phyloP scores from a whole-genome alignment of 1,140 invertebrate genomes.

The Forficula auricularia region DNA sequence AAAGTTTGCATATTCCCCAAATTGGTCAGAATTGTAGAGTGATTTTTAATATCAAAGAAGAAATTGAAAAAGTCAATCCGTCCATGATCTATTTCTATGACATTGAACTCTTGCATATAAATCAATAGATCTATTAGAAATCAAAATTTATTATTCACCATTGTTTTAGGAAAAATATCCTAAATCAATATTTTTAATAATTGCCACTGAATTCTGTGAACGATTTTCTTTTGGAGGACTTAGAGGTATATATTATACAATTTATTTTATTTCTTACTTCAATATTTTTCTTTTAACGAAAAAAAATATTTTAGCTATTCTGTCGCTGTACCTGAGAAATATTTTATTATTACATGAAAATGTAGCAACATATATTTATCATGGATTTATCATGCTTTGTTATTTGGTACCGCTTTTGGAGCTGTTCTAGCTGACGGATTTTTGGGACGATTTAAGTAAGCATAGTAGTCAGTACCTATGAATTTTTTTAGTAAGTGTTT shows the following conservation, averaged over 20 bases:
- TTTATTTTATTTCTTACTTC: neutral
- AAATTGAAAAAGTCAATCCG: no score
- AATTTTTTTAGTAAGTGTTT: neutral
- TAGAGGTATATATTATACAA: conserved; percentile 41
- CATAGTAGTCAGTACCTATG: neutral
- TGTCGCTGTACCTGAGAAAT: conserved; percentile 59
- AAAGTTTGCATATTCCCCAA: no score
- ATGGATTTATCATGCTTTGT: conserved; percentile 63
- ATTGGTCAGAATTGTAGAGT: no score
- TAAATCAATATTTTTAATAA: conserved; percentile 57
- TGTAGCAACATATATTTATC: conserved; percentile 60
- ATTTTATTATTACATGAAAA: conserved; percentile 44
- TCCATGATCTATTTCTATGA: no score
- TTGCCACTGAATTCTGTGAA: conserved; percentile 78
- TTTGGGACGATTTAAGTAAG: conserved; percentile 62
- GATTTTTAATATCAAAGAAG: no score
- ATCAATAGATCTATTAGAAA: no score
- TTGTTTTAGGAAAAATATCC: conserved; percentile 31
- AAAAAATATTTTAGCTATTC: conserved; percentile 44
- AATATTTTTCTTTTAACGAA: neutral
- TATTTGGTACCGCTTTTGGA: conserved; percentile 78
- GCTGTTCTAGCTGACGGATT: conserved; percentile 75
- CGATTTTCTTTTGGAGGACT: conserved; percentile 75
- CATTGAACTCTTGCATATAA: no score
- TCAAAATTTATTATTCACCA: no score